Conservation (phyloP, 2,888 invertebrate genomes). For the Chloromyia formosa region DNA sequence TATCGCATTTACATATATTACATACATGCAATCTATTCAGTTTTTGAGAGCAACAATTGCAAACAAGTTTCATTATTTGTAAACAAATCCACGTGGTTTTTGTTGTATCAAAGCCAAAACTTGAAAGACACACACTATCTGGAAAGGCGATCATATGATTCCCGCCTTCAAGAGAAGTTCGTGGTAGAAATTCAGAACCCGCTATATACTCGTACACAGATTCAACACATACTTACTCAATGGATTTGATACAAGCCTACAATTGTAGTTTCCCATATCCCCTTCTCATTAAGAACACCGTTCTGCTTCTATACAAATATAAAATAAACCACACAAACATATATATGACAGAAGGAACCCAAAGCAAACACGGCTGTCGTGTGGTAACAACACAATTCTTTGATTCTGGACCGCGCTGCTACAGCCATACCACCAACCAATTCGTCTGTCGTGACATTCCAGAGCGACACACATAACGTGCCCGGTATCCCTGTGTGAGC, state of each 20-base stretch:
- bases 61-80: conserved; percentile 14
- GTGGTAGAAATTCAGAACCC: too few relatives aligned
- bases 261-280: conserved; percentile 35
- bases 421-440: too few relatives aligned
- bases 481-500: too few relatives aligned
- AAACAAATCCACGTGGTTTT: conserved; percentile 27
- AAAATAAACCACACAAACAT: conserved; percentile 47
- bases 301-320: conserved; percentile 43
- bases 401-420: conserved; percentile 39
- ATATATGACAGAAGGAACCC: conserved; percentile 46
- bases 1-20: too few relatives aligned
- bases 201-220: conserved; percentile 13
- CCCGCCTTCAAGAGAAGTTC: too few relatives aligned
- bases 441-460: too few relatives aligned
- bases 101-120: too few relatives aligned
- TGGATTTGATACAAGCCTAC: conserved; percentile 39
- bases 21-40: too few relatives aligned
- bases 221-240: conserved; percentile 45
- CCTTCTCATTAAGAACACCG: conserved; percentile 39
- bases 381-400: conserved; percentile 28
- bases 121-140: too few relatives aligned
- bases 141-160: too few relatives aligned
- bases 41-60: too few relatives aligned
- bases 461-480: too few relatives aligned
- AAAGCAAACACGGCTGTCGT: conserved; percentile 44